Conservation (phyloP, 2,888 invertebrate genomes). For the Leptinotarsa tumamoca region DNA sequence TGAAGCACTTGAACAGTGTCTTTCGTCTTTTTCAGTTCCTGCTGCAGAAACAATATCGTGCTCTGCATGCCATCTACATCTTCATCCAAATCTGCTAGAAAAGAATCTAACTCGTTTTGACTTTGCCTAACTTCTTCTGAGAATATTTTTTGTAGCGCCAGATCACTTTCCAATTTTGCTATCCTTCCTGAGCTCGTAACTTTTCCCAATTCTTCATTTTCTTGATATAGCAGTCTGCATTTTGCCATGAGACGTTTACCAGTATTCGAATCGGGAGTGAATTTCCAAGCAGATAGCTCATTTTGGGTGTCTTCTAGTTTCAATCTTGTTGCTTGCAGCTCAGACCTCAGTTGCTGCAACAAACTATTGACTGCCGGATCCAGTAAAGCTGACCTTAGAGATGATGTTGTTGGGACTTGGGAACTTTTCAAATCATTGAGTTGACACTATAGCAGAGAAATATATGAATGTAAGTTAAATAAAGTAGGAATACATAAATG, state of each 20-base stretch:
- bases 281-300: slow-evolving; percentile 98
- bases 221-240: slow-evolving; percentile 93
- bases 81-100: slow-evolving; percentile 95
- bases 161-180: slow-evolving; percentile 94
- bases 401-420: slow-evolving; percentile 82
- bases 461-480: slow-evolving; percentile 24
- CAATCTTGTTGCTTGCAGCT: slow-evolving; percentile 88
- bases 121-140: slow-evolving; percentile 97
- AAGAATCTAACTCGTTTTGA: slow-evolving; percentile 95
- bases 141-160: slow-evolving; percentile 94
- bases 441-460: slow-evolving; percentile 77
- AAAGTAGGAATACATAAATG: background rate
- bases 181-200: slow-evolving; percentile 94
- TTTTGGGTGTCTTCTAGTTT: slow-evolving; percentile 97
- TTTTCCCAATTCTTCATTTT: slow-evolving; percentile 97
- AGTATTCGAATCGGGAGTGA: slow-evolving; percentile 98
- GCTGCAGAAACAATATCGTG: slow-evolving; percentile 93
- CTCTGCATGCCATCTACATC: slow-evolving; percentile 99
- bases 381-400: slow-evolving; percentile 84
- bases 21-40: slow-evolving; percentile 88
- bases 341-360: slow-evolving; percentile 90
- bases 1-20: slow-evolving; percentile 72
- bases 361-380: slow-evolving; percentile 97
- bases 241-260: slow-evolving; percentile 98
- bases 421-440: slow-evolving; percentile 92